These are phyloP conservation scores for Tineola bisselliella DNA, from an alignment of 2,888 invertebrate genomes.

Conservation along the genomic window DNA sequence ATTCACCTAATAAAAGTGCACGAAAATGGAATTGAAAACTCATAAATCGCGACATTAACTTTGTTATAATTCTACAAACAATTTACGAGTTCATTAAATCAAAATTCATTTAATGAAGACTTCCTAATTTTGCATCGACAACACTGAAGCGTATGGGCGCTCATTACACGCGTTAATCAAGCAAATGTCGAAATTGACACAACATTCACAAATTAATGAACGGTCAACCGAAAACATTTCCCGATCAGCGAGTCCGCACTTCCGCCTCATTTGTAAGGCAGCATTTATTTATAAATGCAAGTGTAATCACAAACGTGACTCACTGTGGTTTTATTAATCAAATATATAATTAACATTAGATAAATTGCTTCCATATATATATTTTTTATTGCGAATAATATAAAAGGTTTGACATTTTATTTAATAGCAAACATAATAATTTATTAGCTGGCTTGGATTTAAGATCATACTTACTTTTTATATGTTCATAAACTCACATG, in stretches of 20 bases:
- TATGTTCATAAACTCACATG: too few relatives aligned
- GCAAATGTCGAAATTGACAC: constrained; percentile 33
- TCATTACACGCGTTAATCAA: constrained; percentile 35
- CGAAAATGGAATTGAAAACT: too few relatives aligned
- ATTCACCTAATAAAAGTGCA: too few relatives aligned
- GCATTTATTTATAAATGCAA: constrained; percentile 54
- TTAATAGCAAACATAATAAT: too few relatives aligned
- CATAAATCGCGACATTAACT: not conserved
- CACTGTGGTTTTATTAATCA: not conserved
- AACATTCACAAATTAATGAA: constrained; percentile 62
- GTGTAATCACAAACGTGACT: constrained; percentile 35
- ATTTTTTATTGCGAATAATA: too few relatives aligned
- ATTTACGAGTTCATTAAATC: not conserved
- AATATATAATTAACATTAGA: not conserved
- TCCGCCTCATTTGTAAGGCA: constrained; percentile 55
- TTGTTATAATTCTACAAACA: not conserved
- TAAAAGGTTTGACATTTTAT: too few relatives aligned
- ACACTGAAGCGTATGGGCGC: constrained; percentile 25
- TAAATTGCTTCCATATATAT: not conserved
- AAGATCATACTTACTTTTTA: too few relatives aligned
- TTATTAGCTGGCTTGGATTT: too few relatives aligned
- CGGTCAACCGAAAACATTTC: constrained; percentile 53
- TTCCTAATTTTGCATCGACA: constrained; percentile 16
- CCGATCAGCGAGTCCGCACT: constrained; percentile 42
- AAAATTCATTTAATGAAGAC: not conserved